Conservation (phyloP, 1,140 invertebrate genomes). For the Leptinotarsa lineolata region DNA sequence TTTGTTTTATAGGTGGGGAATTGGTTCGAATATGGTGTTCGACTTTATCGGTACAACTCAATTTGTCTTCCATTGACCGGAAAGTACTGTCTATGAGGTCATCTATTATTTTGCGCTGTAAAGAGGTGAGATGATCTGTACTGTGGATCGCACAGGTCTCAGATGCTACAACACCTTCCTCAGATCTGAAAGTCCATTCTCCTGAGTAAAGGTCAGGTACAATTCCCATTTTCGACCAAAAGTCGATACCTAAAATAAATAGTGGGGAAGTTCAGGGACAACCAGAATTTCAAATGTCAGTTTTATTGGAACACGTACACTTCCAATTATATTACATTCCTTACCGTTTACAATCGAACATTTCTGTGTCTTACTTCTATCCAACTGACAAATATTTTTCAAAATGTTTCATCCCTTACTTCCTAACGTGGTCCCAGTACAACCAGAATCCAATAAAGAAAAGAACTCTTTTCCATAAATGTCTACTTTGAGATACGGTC, state of each 20-base stretch:
- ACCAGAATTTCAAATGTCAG: background rate
- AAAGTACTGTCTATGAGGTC: background rate
- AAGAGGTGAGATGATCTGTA: background rate
- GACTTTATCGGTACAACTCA: slow-evolving; percentile 18
- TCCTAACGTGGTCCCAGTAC: background rate
- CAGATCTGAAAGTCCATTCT: background rate
- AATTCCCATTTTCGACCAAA: background rate
- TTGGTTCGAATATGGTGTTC: slow-evolving; percentile 9
- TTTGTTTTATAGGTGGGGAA: slow-evolving; percentile 15
- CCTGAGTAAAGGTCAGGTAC: background rate
- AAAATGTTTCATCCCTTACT: slow-evolving; percentile 2
- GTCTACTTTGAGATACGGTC: background rate
- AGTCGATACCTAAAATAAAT: background rate
- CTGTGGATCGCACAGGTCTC: background rate
- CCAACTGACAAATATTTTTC: background rate
- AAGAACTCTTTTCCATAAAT: background rate
- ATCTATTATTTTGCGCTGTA: background rate
- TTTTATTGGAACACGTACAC: too few species aligned
- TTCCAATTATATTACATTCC: background rate
- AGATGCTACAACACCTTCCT: background rate
- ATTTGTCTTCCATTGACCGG: background rate
- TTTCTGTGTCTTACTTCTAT: background rate
- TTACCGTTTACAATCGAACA: background rate
- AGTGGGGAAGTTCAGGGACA: background rate
- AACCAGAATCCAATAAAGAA: background rate